Base-by-base conservation (phyloP, 2,888 invertebrate genomes). In the Physocephala rufipes region DNA sequence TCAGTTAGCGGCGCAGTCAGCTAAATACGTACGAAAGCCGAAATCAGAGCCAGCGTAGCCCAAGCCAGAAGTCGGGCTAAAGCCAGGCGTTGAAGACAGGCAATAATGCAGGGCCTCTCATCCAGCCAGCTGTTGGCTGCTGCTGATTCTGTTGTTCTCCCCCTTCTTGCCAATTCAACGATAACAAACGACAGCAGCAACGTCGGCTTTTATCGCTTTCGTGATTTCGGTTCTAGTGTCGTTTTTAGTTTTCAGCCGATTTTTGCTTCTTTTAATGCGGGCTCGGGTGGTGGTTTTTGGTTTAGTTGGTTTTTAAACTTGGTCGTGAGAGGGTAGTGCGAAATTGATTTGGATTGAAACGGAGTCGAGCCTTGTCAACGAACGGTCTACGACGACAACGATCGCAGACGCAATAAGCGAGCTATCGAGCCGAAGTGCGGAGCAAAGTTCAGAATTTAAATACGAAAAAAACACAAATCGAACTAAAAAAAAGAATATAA, bases 281-380 rank as follows among this genome's bases (percentile, higher is more conserved):
- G 75, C 76, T 76, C 75, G 74, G 75, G 74, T 76, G 80, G 80
- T 84, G 80, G 82, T 79, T 82, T 79, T 81, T 80, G 81, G 82
- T 83, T 83, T 82, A 83, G 82, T 83, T 79, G 81, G 80, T 79
- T 82, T 83, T 81, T 83, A 83, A 84, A 84, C 85, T 82, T 83
- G 83, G 84, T 82, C 80, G 84, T 84, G 83, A 84, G 84, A 83
- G 83, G 83, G 85, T 83, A 84, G 83, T 74, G 68, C 36, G n/a
- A 26, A 47, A 47, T 12, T 45, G 49, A n/a, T n/a, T n/a, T n/a
- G n/a, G n/a, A n/a, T n/a, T n/a, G n/a, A n/a, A n/a, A n/a, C n/a
- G n/a, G n/a, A 64, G 64, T 26, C 64, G 64, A 64, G 24, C 47
- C 1, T 16, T 15, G 26, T 16, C 5, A 26, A 28, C 59, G 59